Evolutionary conservation across 1,140 invertebrate species (phyloP), one percentile per base, ranked within the genome.

Genomic region (Acyrthosiphon pisum): DNA sequence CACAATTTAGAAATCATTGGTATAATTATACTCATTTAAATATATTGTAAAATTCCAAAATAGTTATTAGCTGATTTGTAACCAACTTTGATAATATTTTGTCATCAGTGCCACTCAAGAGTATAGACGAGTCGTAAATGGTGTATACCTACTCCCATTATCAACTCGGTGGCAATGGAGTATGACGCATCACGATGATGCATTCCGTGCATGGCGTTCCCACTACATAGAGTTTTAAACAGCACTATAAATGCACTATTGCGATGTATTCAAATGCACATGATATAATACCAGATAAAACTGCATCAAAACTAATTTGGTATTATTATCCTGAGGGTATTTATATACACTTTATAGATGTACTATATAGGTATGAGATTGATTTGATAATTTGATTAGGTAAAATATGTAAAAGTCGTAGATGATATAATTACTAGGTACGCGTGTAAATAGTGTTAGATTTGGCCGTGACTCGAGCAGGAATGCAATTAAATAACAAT

Each of bases 101-200:
- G 60, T 68, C n/a, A 37, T 53, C 22, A 56, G 22, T 9, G 23
- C 23, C 9, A 7, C 26, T 46, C 84, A 6, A 41, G 23, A 37
- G 8, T 23, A 18, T 41, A 30, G 30, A 20, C 9, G 6, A 76
- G 35, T 89, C 35, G 88, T 90, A 68, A 90, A 90, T 35, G 26
- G 30, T 26, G 22, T 68, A 68, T 60, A 68, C 30, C 60, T 18
- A n/a, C 60, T 68, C 44, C 89, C 53, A 90, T 90, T 44, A 90
- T 90, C 56, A 90, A 68, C 41, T 68, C 56, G 9, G 53, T 11
- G 2, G 26, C 56, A 44, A 68, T 60, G 53, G 89, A 68, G 56
- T 44, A 90, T 90, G 89, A 90, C 89, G 37, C 89, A 90, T 90
- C 89, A 30, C 41, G 35, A 68, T 90, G 50, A 89, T 89, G 50